phyloP scores from a whole-genome alignment of 2,888 invertebrate species.

The Standfussiana lucernea region DNA sequence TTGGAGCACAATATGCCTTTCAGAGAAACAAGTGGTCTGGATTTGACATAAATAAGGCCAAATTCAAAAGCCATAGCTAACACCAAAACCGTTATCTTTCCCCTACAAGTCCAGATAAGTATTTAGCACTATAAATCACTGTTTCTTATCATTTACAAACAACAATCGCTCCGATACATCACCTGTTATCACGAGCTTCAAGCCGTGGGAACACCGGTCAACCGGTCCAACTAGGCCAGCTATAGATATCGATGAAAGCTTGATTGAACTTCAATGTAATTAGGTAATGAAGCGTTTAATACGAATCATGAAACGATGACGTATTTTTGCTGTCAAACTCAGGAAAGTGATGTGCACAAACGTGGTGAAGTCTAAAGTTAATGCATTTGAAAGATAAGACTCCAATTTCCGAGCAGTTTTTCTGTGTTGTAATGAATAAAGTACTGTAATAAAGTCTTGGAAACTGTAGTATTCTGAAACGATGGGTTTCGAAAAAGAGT shows the following conservation, averaged over 20 bases:
- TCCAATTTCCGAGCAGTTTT: not conserved
- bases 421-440: not conserved
- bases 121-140: slow-evolving; percentile 63
- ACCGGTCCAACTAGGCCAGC: slow-evolving; percentile 49
- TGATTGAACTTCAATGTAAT: slow-evolving; percentile 60
- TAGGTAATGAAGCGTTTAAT: slow-evolving; percentile 17
- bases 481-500: not conserved
- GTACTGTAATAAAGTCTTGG: not conserved
- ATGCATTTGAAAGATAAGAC: too few relatives aligned
- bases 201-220: slow-evolving; percentile 69
- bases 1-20: too few relatives aligned
- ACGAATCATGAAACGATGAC: not conserved
- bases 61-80: not conserved
- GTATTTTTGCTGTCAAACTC: not conserved
- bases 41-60: not conserved
- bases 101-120: slow-evolving; percentile 54
- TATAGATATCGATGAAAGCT: slow-evolving; percentile 50
- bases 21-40: not conserved
- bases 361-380: too few relatives aligned
- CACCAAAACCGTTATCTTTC: slow-evolving; percentile 52
- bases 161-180: slow-evolving; percentile 69
- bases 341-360: too few relatives aligned
- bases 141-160: slow-evolving; percentile 65
- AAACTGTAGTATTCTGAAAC: not conserved
- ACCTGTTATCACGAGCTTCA: slow-evolving; percentile 65